Evolutionary conservation across 2,113 vertebrate species (phyloP), one percentile per base, ranked within the genome.

Genomic region (Saccopteryx bilineata): DNA sequence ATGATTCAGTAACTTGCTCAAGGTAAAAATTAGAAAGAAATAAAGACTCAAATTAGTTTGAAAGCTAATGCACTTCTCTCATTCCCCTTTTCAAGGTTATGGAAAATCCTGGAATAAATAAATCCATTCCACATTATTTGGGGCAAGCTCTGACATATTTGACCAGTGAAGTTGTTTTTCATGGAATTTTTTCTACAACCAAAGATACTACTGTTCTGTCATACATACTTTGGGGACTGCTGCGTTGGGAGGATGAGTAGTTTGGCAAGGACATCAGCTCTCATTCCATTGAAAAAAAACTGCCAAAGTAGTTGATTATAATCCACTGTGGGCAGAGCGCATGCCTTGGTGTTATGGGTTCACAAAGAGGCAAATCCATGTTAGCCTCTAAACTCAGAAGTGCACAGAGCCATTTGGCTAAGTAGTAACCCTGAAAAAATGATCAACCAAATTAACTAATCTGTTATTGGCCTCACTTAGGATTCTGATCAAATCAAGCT

Each of bases 1-100:
- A 93, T 79, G 9, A 48, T 93, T 63, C 81, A 97, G 58, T 80
- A 82, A 87, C 9, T 88, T 54, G 9, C 6, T 94, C 63, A 90
- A 94, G 85, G 56, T 96, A 60, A 96, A 65, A 78, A 15, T 90
- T 86, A 78, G 11, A 46, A 92, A 87, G 28, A 76, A 26, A 11
- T 46, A 54, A 54, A 11, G 5, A 72, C 26, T 75, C n/a, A 75
- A 69, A 54, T 85, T 68, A 93, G 10, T 23, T 48, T 95, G 33
- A 69, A n/a, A 88, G 31, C 7, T 52, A 63, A 80, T 68, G 74
- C 11, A 80, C 21, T 87, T 72, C 28, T 31, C 24, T 89, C 39
- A 50, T 23, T 87, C 39, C 28, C 1, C 5, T 76, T 5, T n/a
- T 61, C 2, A 1, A 52, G 18, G 8, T 93, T 33, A 69, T 87